These are phyloP conservation scores for Listronotus bonariensis DNA, from an alignment of 1,140 invertebrate genomes.

Conservation along the genomic window DNA sequence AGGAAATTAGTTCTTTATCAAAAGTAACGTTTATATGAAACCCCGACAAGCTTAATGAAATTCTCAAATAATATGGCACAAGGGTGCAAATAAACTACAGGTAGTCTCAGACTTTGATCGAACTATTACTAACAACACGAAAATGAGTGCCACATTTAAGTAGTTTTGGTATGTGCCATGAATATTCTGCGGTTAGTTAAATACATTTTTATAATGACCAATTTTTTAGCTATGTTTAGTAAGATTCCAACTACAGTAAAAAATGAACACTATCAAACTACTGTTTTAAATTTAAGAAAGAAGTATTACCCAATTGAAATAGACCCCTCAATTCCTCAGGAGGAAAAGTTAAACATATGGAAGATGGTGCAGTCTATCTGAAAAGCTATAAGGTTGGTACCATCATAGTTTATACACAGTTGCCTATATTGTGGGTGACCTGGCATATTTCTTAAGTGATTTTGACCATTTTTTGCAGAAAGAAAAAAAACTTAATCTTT, in stretches of 20 bases:
- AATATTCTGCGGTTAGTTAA: too few species aligned
- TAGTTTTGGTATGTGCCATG: slow-evolving; percentile 67
- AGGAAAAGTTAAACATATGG: slow-evolving; percentile 82
- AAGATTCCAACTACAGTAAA: slow-evolving; percentile 65
- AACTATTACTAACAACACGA: slow-evolving; percentile 75
- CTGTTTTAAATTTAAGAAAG: slow-evolving; percentile 62
- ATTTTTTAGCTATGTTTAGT: slow-evolving; percentile 70
- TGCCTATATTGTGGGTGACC: too few species aligned
- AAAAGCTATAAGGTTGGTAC: slow-evolving; percentile 65
- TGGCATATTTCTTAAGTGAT: too few species aligned
- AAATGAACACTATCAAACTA: slow-evolving; percentile 65
- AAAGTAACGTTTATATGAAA: slow-evolving; percentile 61
- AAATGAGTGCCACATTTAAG: slow-evolving; percentile 67
- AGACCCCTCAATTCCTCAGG: slow-evolving; percentile 73
- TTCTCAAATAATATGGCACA: slow-evolving; percentile 68
- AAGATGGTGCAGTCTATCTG: slow-evolving; percentile 83
- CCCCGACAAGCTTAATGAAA: slow-evolving; percentile 61
- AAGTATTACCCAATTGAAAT: slow-evolving; percentile 89
- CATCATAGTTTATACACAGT: too few species aligned
- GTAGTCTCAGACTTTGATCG: slow-evolving; percentile 88
- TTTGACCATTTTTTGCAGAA: too few species aligned
- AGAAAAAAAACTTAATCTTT: too few species aligned
- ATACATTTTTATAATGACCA: neutral
- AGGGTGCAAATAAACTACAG: slow-evolving; percentile 72
- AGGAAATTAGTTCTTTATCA: slow-evolving; percentile 13